phyloP scores from a whole-genome alignment of 2,888 invertebrate species.

The Geotrupes spiniger region DNA sequence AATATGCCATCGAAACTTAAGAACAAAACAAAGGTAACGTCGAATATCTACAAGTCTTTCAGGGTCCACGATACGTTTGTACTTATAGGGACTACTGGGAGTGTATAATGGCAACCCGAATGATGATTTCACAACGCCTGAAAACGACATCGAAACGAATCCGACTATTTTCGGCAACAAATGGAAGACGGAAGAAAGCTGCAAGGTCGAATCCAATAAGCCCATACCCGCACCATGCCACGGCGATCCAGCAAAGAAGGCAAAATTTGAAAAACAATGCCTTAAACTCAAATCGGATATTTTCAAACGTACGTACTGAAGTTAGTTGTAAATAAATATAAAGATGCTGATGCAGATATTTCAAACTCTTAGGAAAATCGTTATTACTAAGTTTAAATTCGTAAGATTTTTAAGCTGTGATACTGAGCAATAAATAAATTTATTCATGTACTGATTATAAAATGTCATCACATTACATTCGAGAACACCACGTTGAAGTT shows the following conservation, averaged over 20 bases:
- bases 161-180: constrained; percentile 81
- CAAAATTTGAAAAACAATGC: constrained; percentile 70
- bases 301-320: too few relatives aligned
- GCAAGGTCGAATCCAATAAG: constrained; percentile 60
- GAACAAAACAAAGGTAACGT: constrained; percentile 61
- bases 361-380: too few relatives aligned
- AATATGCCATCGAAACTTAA: constrained; percentile 72
- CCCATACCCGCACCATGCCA: constrained; percentile 70
- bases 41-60: too few relatives aligned
- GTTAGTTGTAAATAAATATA: too few relatives aligned
- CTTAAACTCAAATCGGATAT: constrained; percentile 63
- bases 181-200: constrained; percentile 81
- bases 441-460: too few relatives aligned
- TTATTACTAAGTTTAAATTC: too few relatives aligned
- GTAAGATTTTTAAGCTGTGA: too few relatives aligned
- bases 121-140: constrained; percentile 85
- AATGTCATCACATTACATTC: too few relatives aligned
- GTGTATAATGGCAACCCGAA: constrained; percentile 85
- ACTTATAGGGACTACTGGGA: constrained; percentile 89
- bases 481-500: too few relatives aligned
- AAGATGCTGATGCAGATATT: too few relatives aligned
- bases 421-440: too few relatives aligned
- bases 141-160: constrained; percentile 79
- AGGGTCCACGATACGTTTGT: background rate
- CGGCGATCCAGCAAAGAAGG: constrained; percentile 67